These are phyloP conservation scores for Mayetiola destructor DNA, from an alignment of 2,888 invertebrate species.

Conservation along the genomic window DNA sequence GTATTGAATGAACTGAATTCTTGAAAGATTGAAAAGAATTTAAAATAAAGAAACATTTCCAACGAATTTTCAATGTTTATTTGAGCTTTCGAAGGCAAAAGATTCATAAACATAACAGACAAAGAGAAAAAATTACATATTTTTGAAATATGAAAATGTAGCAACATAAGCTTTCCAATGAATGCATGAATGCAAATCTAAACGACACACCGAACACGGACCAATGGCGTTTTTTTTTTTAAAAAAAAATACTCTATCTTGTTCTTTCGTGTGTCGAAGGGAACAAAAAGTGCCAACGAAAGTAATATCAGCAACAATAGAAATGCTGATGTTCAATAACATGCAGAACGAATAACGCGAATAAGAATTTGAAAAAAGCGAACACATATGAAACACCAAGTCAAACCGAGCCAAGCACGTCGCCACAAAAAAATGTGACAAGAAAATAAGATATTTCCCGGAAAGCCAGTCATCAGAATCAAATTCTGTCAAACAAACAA, in stretches of 20 bases:
- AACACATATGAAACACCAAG: not conserved
- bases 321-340: not conserved
- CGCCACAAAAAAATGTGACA: not conserved
- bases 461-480: slow-evolving; percentile 14
- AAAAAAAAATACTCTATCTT: too few relatives aligned
- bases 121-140: not conserved
- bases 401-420: not conserved
- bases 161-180: not conserved
- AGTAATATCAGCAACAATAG: too few relatives aligned
- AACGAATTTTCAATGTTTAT: too few relatives aligned
- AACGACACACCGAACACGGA: too few relatives aligned
- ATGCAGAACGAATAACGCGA: not conserved
- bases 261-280: too few relatives aligned
- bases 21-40: too few relatives aligned
- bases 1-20: too few relatives aligned
- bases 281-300: too few relatives aligned
- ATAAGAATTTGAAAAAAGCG: not conserved
- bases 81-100: not conserved
- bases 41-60: too few relatives aligned
- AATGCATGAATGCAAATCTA: not conserved
- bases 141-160: not conserved
- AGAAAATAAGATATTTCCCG: slow-evolving; percentile 11
- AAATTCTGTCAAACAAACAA: slow-evolving; percentile 14
- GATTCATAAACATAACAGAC: not conserved
- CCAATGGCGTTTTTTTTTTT: too few relatives aligned